Evolutionary conservation across 2,113 vertebrate species (phyloP).

Genomic region (Caretta caretta): DNA sequence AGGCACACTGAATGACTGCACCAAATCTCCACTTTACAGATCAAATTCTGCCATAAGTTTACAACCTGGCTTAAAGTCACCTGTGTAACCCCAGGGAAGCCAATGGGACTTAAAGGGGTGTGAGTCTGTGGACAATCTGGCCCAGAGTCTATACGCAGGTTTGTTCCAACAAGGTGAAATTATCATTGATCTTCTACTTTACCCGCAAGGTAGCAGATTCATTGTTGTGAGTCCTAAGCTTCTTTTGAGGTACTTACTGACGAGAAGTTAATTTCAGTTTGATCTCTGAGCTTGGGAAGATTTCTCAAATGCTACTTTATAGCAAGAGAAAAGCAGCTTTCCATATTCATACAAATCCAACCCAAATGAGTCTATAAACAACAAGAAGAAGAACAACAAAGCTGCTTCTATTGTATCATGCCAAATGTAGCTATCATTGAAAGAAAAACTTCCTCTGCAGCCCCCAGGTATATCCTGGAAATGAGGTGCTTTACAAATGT

Average conservation of each 20-base stretch:
- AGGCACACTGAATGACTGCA: background rate
- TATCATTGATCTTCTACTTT: constrained; percentile 53
- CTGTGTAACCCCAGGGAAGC: background rate
- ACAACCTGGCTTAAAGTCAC: constrained; percentile 17
- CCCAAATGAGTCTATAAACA: constrained; percentile 68
- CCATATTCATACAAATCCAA: constrained; percentile 54
- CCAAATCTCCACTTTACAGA: background rate
- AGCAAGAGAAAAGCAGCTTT: constrained; percentile 71
- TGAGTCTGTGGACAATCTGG: constrained; percentile 60
- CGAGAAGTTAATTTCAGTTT: constrained; percentile 69
- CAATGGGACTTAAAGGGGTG: constrained; percentile 18
- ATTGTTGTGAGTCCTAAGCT: constrained; percentile 58
- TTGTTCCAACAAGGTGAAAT: constrained; percentile 68
- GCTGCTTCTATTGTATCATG: background rate
- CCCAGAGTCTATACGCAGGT: constrained; percentile 62
- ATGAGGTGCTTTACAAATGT: constrained; percentile 61
- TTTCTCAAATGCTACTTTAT: constrained; percentile 73
- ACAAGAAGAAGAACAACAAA: constrained; percentile 40
- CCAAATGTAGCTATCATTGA: constrained; percentile 60
- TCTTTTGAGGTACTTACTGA: constrained; percentile 72
- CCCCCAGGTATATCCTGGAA: constrained; percentile 22
- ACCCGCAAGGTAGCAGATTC: constrained; percentile 55
- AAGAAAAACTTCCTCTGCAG: constrained; percentile 58
- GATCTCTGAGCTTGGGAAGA: constrained; percentile 74
- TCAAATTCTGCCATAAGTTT: background rate